Conservation (phyloP, 2,113 vertebrate species). For the Setophaga petechia region DNA sequence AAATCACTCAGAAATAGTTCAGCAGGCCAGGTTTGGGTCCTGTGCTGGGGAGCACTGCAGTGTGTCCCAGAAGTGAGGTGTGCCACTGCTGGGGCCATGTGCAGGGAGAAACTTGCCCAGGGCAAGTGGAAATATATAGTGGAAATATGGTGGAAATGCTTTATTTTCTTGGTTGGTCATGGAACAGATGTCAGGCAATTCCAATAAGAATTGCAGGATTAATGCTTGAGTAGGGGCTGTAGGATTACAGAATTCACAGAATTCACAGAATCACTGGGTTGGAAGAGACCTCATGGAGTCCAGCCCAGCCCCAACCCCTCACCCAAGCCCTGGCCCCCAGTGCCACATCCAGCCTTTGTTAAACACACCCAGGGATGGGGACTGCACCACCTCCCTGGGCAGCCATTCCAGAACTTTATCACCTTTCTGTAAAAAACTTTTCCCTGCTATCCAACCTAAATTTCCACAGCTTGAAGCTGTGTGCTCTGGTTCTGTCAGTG, state of each 20-base stretch:
- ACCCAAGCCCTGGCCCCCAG: background rate
- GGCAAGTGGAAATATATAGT: no score
- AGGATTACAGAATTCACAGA: background rate
- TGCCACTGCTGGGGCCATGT: background rate
- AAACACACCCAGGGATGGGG: background rate
- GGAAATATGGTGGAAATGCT: background rate
- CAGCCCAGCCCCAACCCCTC: background rate
- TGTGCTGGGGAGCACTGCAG: background rate
- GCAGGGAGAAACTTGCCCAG: background rate
- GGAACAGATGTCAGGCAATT: background rate
- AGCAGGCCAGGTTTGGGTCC: background rate
- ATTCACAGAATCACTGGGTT: rapidly evolving
- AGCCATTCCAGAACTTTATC: background rate
- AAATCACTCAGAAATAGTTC: background rate
- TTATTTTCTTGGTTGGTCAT: background rate
- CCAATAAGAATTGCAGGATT: background rate
- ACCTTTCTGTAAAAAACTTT: background rate
- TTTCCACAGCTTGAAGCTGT: background rate
- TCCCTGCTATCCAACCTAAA: rapidly evolving
- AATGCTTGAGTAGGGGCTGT: background rate
- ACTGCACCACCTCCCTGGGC: background rate
- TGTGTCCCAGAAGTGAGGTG: background rate
- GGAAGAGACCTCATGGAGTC: background rate
- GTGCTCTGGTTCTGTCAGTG: background rate
- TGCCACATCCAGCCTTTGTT: background rate